Evolutionary conservation across 2,888 invertebrate genomes (phyloP), one percentile per base, ranked within the genome.

Genomic region (Pseudococcus viburni): DNA sequence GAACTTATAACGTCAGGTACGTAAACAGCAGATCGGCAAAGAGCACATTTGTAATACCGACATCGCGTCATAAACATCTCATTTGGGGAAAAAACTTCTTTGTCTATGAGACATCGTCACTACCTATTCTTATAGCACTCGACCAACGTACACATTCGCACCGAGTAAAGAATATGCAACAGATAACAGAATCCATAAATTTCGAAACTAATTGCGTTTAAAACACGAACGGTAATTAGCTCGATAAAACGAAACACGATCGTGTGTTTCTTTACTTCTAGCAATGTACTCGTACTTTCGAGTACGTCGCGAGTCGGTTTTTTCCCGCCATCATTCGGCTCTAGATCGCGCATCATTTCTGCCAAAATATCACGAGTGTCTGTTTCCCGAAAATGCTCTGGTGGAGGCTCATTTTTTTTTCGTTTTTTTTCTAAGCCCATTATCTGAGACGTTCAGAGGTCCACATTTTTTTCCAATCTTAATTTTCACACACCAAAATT

Each of bases 181-280:
- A 68, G 68, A 68, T 68, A 68, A 22, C 22, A 26, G 22, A 68
- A 26, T 68, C 68, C 68, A 68, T 68, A 68, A 68, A 68, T 68
- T 19, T 68, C 68, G 22, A 7, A 68, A 68, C 68, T 68, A 68
- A 68, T 68, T 68, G 26, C 68, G 68, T 26, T 19, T 8, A 68
- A 22, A 19, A 26, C 68, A 26, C 68, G 12, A 2, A 17, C 15
- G n/a, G 68, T 68, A 68, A 68, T 68, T 68, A 68, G 26, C 19
- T 0, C 68, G 51, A 51, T 51, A 51, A 51, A 51, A 51, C 51
- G 51, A 1, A 51, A 51, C 51, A 51, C 17, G 51, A 3, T 51
- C 17, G 51, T 17, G 17, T 51, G 1, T 46, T 12, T 46, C 5
- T 46, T 1, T 12, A 11, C 51, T 5, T 51, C 51, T 33, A 33